Percentiles rank a stretch among this genome's conserved stretches.
These are phyloP conservation scores for Eugnorisma glareosa DNA, from an alignment of 2,888 invertebrate species.

Conservation along the genomic window DNA sequence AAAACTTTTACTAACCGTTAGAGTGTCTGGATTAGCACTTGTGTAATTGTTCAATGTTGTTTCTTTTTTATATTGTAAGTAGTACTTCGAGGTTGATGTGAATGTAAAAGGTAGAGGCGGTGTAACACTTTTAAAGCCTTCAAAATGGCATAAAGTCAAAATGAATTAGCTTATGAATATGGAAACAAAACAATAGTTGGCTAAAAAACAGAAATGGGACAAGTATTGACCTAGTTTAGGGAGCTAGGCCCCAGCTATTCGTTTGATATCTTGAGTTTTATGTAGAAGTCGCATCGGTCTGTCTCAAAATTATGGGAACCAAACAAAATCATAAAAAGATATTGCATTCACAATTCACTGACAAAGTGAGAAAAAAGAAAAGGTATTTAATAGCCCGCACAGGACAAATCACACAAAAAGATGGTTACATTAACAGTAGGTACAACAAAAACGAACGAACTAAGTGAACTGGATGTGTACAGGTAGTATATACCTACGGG, in stretches of 20 bases:
- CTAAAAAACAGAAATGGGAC: not conserved
- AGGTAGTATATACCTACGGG: too few relatives aligned
- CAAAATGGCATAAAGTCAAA: not conserved
- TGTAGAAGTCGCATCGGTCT: not conserved
- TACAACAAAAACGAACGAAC: too few relatives aligned
- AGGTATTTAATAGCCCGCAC: too few relatives aligned
- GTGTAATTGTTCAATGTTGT: constrained; percentile 16
- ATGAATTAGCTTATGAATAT: constrained; percentile 2
- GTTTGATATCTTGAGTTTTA: not conserved
- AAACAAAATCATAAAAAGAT: not conserved
- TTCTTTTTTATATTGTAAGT: constrained; percentile 8
- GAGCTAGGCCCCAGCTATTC: not conserved
- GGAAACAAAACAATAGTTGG: not conserved
- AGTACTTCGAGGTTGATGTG: constrained; percentile 1
- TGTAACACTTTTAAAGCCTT: not conserved
- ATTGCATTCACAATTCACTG: not conserved
- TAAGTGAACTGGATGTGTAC: too few relatives aligned
- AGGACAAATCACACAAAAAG: too few relatives aligned
- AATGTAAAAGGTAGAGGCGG: not conserved
- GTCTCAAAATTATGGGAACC: not conserved
- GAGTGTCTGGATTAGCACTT: not conserved
- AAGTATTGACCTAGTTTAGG: not conserved
- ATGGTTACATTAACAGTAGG: too few relatives aligned
- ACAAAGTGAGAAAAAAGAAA: too few relatives aligned
- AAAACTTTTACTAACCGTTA: constrained; percentile 7